A percentile compares a stretch with the other conserved stretches of the same genome.
phyloP scores from a whole-genome alignment of 2,888 invertebrate species.

The Hyles lineata region DNA sequence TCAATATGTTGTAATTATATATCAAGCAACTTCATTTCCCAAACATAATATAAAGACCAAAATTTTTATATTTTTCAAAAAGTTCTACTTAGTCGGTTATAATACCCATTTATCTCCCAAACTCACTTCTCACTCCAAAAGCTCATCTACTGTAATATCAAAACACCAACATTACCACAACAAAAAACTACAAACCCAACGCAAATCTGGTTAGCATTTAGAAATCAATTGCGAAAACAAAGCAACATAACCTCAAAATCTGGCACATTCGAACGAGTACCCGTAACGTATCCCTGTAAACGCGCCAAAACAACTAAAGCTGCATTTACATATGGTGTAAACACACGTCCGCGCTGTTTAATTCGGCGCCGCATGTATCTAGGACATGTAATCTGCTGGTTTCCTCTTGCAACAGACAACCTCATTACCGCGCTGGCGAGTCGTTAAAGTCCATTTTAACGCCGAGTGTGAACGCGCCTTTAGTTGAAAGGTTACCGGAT shows the following conservation, averaged over 20 bases:
- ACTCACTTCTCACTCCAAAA: no score
- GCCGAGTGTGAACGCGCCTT: conserved; percentile 43
- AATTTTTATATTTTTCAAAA: no score
- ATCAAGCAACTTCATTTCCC: no score
- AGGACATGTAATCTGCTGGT: conserved; percentile 59
- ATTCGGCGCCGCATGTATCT: conserved; percentile 43
- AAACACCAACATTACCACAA: no score
- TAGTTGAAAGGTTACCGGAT: conserved; percentile 32
- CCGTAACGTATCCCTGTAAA: background rate
- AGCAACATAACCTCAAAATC: background rate
- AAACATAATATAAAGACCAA: no score
- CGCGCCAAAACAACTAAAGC: conserved; percentile 17
- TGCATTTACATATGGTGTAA: conserved; percentile 17
- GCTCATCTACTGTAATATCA: no score
- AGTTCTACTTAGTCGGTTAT: no score
- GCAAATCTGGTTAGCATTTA: no score
- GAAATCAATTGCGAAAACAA: background rate
- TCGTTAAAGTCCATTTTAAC: conserved; percentile 54
- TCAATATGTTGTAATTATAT: no score
- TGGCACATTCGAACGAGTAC: background rate
- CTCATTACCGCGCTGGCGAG: conserved; percentile 46
- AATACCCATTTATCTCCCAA: no score
- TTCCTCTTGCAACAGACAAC: conserved; percentile 63
- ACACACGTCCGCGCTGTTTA: conserved; percentile 13
- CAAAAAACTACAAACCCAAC: no score